These are phyloP conservation scores for Melanostigma gelatinosum DNA, from an alignment of 2,113 vertebrate genomes.

Conservation along the genomic window DNA sequence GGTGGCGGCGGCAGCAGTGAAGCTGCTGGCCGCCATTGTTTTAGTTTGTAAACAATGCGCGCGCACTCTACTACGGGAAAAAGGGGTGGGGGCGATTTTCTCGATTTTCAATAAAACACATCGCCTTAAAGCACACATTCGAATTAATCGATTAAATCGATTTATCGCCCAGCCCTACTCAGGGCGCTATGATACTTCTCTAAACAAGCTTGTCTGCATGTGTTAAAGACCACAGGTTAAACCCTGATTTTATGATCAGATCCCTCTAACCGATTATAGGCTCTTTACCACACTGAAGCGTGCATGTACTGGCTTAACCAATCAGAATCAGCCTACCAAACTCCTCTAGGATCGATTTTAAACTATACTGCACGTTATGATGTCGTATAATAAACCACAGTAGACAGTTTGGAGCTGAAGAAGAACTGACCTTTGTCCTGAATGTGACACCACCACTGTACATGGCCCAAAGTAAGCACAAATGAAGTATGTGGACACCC, in stretches of 20 bases:
- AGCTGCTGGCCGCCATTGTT: too few species aligned
- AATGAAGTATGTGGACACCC: neutral
- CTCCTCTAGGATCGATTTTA: neutral
- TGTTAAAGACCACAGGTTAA: neutral
- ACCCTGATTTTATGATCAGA: neutral
- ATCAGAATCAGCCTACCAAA: neutral
- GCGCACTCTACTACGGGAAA: too few species aligned
- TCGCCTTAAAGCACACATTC: too few species aligned
- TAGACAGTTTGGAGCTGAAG: neutral
- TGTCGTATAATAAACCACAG: conserved; percentile 8
- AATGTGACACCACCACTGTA: neutral
- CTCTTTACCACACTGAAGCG: neutral
- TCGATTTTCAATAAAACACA: too few species aligned
- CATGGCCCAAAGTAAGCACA: neutral
- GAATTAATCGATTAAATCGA: too few species aligned
- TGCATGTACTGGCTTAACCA: neutral
- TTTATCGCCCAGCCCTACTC: too few species aligned
- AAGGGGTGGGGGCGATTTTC: too few species aligned
- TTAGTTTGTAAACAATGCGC: too few species aligned
- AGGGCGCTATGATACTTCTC: neutral
- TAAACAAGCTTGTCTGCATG: neutral
- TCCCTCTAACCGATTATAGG: neutral
- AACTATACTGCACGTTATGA: neutral
- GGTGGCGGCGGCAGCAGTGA: too few species aligned
- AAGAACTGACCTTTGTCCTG: conserved; percentile 19